These are phyloP conservation scores for Vulpes lagopus DNA, from an alignment of 2,113 vertebrate species.

Conservation along the genomic window DNA sequence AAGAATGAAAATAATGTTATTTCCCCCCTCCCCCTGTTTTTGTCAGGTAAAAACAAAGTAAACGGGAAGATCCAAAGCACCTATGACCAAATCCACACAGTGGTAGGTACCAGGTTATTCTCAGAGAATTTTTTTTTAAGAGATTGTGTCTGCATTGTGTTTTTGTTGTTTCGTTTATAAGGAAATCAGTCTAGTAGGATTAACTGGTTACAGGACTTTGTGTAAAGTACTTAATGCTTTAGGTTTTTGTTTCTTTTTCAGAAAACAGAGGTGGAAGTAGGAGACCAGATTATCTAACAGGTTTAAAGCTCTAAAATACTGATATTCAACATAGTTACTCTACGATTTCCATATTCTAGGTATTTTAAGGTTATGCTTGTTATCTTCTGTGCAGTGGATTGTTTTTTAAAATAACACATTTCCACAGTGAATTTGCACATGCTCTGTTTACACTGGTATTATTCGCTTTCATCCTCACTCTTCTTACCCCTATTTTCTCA, in stretches of 20 bases:
- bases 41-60: constrained; percentile 87
- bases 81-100: constrained; percentile 86
- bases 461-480: neutral
- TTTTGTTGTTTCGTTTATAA: constrained; percentile 29
- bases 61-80: constrained; percentile 90
- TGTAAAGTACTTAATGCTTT: neutral
- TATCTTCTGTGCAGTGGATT: neutral
- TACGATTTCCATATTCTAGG: neutral
- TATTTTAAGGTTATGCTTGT: neutral
- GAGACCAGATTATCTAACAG: neutral
- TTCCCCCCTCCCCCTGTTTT: constrained; percentile 57
- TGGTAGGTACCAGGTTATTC: constrained; percentile 85
- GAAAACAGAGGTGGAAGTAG: neutral
- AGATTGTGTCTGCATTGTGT: neutral
- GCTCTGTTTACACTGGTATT: neutral
- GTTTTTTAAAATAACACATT: neutral
- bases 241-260: neutral
- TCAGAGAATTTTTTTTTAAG: neutral
- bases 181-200: neutral
- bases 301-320: constrained; percentile 1
- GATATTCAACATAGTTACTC: neutral
- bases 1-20: constrained; percentile 34
- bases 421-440: neutral
- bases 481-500: neutral
- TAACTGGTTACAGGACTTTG: neutral